These are phyloP conservation scores for Sinocyclocheilus anshuiensis DNA, from an alignment of 2,113 vertebrate genomes.

Conservation along the genomic window DNA sequence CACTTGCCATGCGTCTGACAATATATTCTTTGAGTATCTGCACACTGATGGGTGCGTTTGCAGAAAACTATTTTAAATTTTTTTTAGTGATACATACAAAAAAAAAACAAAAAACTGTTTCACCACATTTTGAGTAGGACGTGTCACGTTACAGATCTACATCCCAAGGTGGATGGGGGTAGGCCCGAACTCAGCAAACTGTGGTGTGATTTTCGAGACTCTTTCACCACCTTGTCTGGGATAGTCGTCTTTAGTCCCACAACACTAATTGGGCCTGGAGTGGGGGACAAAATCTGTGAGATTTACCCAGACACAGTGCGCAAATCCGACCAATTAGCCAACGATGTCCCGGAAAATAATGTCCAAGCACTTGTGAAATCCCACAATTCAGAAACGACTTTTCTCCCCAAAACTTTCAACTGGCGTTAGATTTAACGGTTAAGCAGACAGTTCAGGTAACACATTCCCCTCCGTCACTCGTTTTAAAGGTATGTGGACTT, in stretches of 20 bases:
- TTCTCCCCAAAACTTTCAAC: not conserved
- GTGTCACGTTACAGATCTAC: not conserved
- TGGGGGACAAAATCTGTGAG: conserved; percentile 46
- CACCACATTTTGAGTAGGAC: not conserved
- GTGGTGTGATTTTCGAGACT: conserved; percentile 34
- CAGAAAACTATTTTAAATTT: not conserved
- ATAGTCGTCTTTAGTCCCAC: conserved; percentile 46
- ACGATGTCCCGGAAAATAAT: conserved; percentile 56
- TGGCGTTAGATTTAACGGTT: conserved; percentile 51
- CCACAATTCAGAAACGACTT: conserved; percentile 12
- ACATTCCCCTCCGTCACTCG: conserved; percentile 13
- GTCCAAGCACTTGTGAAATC: conserved; percentile 61
- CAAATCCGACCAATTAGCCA: conserved; percentile 66
- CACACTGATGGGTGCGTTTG: not conserved
- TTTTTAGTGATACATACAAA: no score
- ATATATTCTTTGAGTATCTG: not conserved
- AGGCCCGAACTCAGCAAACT: conserved; percentile 27
- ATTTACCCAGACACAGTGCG: conserved; percentile 49
- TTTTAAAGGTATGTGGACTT: conserved; percentile 61
- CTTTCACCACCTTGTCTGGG: conserved; percentile 54
- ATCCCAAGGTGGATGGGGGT: not conserved
- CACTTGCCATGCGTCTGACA: not conserved
- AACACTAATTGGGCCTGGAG: conserved; percentile 51
- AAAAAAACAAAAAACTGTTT: not conserved
- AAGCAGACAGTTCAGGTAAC: conserved; percentile 29